These are phyloP conservation scores for Natator depressus DNA, from an alignment of 2,113 vertebrate genomes.

Conservation along the genomic window DNA sequence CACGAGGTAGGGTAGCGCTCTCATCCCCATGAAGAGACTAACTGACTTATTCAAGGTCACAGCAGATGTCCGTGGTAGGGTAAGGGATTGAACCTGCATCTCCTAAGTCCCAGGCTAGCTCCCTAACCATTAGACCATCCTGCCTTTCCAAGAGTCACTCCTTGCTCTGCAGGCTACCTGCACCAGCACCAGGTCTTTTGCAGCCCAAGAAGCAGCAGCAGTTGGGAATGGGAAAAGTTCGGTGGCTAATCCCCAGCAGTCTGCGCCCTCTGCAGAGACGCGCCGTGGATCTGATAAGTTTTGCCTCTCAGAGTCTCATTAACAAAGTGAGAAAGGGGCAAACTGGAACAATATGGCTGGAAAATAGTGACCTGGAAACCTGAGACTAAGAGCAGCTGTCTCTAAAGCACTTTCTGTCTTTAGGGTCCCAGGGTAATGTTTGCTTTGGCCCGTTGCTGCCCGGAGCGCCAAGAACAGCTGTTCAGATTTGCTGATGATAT, in stretches of 20 bases:
- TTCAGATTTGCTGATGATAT: constrained; percentile 62
- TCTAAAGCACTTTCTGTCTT: constrained; percentile 8
- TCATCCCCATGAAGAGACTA: not conserved
- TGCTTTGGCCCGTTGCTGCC: constrained; percentile 58
- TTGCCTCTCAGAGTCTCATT: not conserved
- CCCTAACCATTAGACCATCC: not conserved
- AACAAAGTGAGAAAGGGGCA: not conserved
- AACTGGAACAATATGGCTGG: rapidly evolving
- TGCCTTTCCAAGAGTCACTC: not conserved
- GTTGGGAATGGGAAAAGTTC: not conserved
- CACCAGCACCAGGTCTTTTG: not conserved
- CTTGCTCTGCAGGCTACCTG: not conserved
- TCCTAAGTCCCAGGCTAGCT: not conserved
- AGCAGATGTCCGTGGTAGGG: not conserved
- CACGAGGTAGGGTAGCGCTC: not conserved
- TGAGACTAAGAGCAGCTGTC: not conserved
- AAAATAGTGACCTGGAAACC: constrained; percentile 42
- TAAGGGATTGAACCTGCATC: not conserved
- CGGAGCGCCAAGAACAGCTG: constrained; percentile 44
- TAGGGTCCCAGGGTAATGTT: constrained; percentile 23
- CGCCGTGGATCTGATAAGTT: not conserved
- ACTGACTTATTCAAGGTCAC: not conserved
- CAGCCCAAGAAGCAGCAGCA: not conserved
- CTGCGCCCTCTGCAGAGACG: not conserved
- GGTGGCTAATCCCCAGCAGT: not conserved